A percentile compares a stretch with the other conserved stretches of the same genome.
These are phyloP conservation scores for Mustela nigripes DNA, from an alignment of 2,113 vertebrate species.

Conservation along the genomic window DNA sequence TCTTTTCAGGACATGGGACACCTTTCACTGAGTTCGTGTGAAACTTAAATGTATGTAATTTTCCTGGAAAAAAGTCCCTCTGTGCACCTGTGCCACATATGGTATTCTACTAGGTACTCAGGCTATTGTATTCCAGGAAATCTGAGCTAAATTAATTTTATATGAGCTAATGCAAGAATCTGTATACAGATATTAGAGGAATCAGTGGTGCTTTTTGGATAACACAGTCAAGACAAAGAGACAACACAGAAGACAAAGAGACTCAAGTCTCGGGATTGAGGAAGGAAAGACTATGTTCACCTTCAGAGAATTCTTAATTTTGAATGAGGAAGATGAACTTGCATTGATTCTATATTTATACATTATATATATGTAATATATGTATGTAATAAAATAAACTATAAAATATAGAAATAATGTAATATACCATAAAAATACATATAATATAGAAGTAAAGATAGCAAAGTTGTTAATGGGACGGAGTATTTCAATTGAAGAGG, in stretches of 20 bases:
- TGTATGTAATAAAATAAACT: neutral
- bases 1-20: neutral
- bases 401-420: neutral
- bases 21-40: neutral
- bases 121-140: neutral
- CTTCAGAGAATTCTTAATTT: slow-evolving; percentile 24
- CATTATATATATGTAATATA: neutral
- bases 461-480: neutral
- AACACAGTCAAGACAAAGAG: neutral
- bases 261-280: neutral
- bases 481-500: neutral
- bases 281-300: neutral
- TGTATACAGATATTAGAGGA: neutral
- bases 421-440: neutral
- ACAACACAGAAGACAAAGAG: neutral
- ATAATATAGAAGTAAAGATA: neutral
- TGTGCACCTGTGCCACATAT: neutral
- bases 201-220: neutral
- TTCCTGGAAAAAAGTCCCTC: neutral
- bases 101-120: neutral
- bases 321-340: neutral
- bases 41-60: neutral
- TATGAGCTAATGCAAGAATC: neutral
- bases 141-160: slow-evolving; percentile 34
- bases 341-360: neutral